Evolutionary conservation across 2,888 invertebrate species (phyloP).

Genomic region (Volucella zonaria): DNA sequence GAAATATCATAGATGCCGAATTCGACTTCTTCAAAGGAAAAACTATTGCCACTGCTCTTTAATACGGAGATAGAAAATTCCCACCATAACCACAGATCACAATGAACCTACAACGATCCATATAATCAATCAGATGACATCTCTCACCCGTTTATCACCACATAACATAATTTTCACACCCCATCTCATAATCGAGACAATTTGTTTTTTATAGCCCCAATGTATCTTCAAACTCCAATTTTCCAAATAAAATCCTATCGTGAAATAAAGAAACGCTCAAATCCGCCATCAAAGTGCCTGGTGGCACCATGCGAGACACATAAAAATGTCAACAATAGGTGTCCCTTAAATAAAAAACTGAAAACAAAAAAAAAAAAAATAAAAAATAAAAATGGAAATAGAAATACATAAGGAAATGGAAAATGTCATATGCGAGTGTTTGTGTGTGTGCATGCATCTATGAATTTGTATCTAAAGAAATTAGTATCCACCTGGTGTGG

Average conservation of each 20-base stretch:
- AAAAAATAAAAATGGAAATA: not conserved
- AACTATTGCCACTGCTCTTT: not conserved
- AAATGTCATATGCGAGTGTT: conserved; percentile 20
- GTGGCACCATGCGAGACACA: conserved; percentile 16
- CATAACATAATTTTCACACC: not conserved
- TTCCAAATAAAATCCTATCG: conserved; percentile 51
- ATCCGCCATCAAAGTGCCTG: conserved; percentile 33
- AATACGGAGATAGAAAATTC: not conserved
- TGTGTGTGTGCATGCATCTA: conserved; percentile 52
- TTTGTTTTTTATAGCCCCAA: conserved; percentile 35
- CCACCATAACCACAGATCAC: not conserved
- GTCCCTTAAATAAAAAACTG: conserved; percentile 13
- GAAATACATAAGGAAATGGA: conserved; percentile 40
- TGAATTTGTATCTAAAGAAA: conserved; percentile 57
- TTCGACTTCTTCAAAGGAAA: not conserved
- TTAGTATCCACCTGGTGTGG: conserved; percentile 76
- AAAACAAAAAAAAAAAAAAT: not conserved
- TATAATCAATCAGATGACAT: conserved; percentile 1
- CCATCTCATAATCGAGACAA: conserved; percentile 23
- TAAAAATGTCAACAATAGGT: conserved; percentile 65
- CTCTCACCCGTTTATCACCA: conserved; percentile 4
- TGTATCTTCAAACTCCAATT: conserved; percentile 31
- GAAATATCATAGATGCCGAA: too few relatives aligned
- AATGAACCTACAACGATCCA: not conserved
- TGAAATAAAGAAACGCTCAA: conserved; percentile 50